Evolutionary conservation across 2,113 vertebrate genomes (phyloP).

Genomic region (Phoxinus phoxinus): DNA sequence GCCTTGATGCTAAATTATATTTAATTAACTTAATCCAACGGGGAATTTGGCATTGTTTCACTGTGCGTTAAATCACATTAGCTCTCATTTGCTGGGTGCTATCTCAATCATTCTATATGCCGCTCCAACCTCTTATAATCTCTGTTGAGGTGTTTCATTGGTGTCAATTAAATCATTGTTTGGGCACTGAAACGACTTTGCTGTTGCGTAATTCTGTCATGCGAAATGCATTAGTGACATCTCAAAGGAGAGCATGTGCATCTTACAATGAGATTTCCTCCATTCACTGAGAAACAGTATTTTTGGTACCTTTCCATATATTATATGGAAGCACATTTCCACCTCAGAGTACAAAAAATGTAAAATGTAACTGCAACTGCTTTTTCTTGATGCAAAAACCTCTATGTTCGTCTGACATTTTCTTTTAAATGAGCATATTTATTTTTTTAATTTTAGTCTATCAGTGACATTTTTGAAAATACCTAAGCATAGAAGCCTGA

Average conservation of each 20-base stretch:
- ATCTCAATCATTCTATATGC: constrained; percentile 48
- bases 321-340: neutral
- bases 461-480: too few relatives aligned
- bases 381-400: too few relatives aligned
- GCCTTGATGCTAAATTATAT: constrained; percentile 46
- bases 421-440: too few relatives aligned
- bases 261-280: neutral
- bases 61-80: constrained; percentile 48
- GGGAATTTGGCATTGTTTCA: constrained; percentile 51
- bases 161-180: constrained; percentile 47
- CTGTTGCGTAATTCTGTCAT: constrained; percentile 16
- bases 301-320: neutral
- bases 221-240: constrained; percentile 36
- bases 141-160: constrained; percentile 38
- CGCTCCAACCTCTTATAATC: constrained; percentile 36
- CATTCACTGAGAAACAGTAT: neutral
- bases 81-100: constrained; percentile 42
- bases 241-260: constrained; percentile 24
- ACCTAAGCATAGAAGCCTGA: too few relatives aligned
- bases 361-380: neutral
- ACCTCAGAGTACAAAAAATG: neutral
- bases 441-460: too few relatives aligned
- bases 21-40: constrained; percentile 42
- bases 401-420: too few relatives aligned
- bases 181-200: constrained; percentile 28